Percentiles rank a stretch among this genome's conserved stretches.
phyloP scores from a whole-genome alignment of 2,797 vertebrate genomes.

The Sandelia bainsii region DNA sequence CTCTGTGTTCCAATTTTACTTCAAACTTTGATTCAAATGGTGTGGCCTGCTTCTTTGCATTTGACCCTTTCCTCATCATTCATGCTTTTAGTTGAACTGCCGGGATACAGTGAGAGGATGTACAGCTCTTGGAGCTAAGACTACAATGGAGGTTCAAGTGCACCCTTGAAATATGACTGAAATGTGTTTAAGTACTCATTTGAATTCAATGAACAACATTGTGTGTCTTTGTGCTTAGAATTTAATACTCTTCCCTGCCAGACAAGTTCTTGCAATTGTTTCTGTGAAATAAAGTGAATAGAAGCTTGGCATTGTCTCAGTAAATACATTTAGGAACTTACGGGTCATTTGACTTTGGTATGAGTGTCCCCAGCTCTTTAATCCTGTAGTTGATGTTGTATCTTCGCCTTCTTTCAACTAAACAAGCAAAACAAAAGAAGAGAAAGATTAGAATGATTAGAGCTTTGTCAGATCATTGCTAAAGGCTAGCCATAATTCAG shows the following conservation, averaged over 20 bases:
- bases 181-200: conserved; percentile 70
- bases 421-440: conserved; percentile 26
- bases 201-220: conserved; percentile 68
- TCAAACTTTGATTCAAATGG: conserved; percentile 79
- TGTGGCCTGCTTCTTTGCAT: conserved; percentile 69
- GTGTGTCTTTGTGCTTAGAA: conserved; percentile 66
- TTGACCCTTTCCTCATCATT: conserved; percentile 77
- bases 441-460: conserved; percentile 19
- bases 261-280: conserved; percentile 40
- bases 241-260: conserved; percentile 44
- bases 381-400: conserved; percentile 99
- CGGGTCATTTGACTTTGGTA: conserved; percentile 99
- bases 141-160: conserved; percentile 75
- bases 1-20: conserved; percentile 66
- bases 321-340: conserved; percentile 84
- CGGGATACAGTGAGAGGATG: conserved; percentile 51
- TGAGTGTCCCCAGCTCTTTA: conserved; percentile 98
- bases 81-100: conserved; percentile 71
- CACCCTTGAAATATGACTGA: conserved; percentile 74
- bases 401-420: conserved; percentile 97
- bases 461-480: conserved; percentile 1
- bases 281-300: conserved; percentile 24
- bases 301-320: conserved; percentile 30
- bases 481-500: conserved; percentile 18
- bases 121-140: conserved; percentile 58